Base-by-base conservation (phyloP, 2,113 vertebrate species). In the Proterorhinus semilunaris region DNA sequence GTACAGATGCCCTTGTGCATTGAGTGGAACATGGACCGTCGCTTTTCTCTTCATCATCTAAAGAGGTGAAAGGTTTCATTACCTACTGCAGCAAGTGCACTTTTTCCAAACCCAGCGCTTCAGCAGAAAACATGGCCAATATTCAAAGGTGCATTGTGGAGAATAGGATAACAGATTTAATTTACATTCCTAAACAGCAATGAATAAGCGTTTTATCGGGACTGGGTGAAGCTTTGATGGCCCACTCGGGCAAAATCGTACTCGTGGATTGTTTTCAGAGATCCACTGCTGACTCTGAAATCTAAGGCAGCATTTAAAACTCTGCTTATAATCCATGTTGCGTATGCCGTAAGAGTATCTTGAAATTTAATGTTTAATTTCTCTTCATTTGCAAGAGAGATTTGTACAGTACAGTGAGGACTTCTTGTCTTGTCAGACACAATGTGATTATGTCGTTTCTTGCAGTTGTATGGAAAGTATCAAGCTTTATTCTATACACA, bases 251-350 rank as follows among this genome's bases (percentile, higher is more conserved):
- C 54, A 21, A 13, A 62, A 68, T 59, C 62, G 4, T 58, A 15
- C 47, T 15, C 68, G 21, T 17, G 46, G 36, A 78, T 83, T 71
- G 73, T 80, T 78, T 55, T 46, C 50, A 69, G 48, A 70, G 80
- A 76, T 68, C 71, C 73, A 51, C 52, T 55, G 73, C 53, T 36
- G 27, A 36, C 27, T 36, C 27, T 36, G 27, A 36, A 36, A 36
- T 36, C 27, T 36, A 36, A 36, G 27, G 27, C 27, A 36, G 4
- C 27, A 36, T 36, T 36, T 36, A 36, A 4, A 36, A 36, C 3
- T 3, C 27, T 36, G 27, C 27, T 36, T 36, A 36, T 36, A 36
- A 3, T 36, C 27, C 27, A 36, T 36, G 27, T 27, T 27, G 27
- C 27, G 27, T 3, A 27, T 27, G 27, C 27, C 3, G 27, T 27